phyloP scores from a whole-genome alignment of 2,113 vertebrate species.

The Nycticebus coucang region DNA sequence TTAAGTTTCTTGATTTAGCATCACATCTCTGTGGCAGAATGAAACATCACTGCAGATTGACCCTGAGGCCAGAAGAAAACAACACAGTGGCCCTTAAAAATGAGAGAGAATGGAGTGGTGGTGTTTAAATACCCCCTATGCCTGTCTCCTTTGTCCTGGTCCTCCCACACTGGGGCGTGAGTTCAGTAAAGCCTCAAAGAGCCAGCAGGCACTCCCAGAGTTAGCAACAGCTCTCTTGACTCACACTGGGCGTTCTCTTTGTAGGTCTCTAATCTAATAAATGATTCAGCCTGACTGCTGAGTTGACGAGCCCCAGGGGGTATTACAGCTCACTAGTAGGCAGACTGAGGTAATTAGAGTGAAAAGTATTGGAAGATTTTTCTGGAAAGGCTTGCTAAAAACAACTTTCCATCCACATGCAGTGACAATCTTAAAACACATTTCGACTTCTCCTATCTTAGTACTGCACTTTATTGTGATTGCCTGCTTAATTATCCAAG shows the following conservation, averaged over 20 bases:
- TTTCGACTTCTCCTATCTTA: not conserved
- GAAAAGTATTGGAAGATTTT: not conserved
- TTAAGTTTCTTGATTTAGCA: not conserved
- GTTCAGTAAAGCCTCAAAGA: not conserved
- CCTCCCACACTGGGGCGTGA: not conserved
- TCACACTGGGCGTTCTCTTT: conserved; percentile 55
- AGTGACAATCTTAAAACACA: not conserved
- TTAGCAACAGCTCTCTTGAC: conserved; percentile 33
- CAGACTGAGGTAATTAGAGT: conserved; percentile 24
- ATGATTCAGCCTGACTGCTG: conserved; percentile 55
- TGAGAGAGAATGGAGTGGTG: not conserved
- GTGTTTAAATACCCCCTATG: not conserved
- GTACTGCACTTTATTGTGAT: not conserved
- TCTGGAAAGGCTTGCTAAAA: conserved; percentile 46
- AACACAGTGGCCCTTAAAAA: not conserved
- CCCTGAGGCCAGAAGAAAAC: not conserved
- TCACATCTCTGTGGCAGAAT: not conserved
- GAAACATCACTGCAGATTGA: not conserved
- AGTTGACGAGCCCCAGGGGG: conserved; percentile 6
- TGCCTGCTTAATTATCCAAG: not conserved
- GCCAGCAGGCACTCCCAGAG: not conserved
- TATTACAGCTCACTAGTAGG: not conserved
- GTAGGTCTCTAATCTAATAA: conserved; percentile 57
- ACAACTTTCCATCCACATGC: not conserved
- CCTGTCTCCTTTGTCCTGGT: not conserved